Percentiles rank a stretch among this genome's conserved stretches.
These are phyloP conservation scores for Drosophila orena DNA, from an alignment of 1,140 invertebrate genomes.

Conservation along the genomic window DNA sequence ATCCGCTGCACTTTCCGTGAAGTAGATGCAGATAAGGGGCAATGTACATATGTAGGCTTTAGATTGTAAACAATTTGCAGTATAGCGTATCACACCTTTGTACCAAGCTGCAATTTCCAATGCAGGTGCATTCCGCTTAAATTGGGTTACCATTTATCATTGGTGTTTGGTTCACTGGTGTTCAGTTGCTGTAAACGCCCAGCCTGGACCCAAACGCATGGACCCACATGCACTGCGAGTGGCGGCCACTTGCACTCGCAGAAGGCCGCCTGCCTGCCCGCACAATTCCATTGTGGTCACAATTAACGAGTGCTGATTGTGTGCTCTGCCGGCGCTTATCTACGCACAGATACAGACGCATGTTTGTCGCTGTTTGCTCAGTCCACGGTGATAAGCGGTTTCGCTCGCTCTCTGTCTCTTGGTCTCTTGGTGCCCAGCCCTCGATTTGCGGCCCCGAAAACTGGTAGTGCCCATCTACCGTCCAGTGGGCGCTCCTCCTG, in stretches of 20 bases:
- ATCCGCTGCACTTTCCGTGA: conserved; percentile 13
- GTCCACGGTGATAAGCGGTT: conserved; percentile 64
- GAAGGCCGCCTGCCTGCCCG: conserved; percentile 28
- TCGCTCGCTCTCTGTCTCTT: conserved; percentile 27
- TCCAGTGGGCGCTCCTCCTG: too few species aligned
- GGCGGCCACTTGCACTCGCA: conserved; percentile 3
- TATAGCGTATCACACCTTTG: conserved; percentile 1
- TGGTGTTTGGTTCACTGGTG: too few species aligned
- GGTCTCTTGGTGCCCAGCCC: neutral
- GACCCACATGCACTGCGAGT: neutral
- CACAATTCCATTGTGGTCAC: conserved; percentile 43
- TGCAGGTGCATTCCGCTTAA: too few species aligned
- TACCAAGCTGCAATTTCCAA: neutral
- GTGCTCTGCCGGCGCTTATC: conserved; percentile 55
- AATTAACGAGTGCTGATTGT: conserved; percentile 67
- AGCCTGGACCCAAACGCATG: too few species aligned
- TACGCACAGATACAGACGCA: conserved; percentile 18
- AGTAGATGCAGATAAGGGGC: conserved; percentile 20
- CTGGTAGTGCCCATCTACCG: neutral
- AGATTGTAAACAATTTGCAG: conserved; percentile 6
- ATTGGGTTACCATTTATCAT: too few species aligned
- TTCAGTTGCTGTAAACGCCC: too few species aligned
- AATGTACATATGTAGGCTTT: conserved; percentile 6
- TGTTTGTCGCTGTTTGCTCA: conserved; percentile 57
- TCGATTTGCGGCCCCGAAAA: neutral